Base-by-base conservation (phyloP, 2,888 invertebrate genomes). In the Norana najaformis region DNA sequence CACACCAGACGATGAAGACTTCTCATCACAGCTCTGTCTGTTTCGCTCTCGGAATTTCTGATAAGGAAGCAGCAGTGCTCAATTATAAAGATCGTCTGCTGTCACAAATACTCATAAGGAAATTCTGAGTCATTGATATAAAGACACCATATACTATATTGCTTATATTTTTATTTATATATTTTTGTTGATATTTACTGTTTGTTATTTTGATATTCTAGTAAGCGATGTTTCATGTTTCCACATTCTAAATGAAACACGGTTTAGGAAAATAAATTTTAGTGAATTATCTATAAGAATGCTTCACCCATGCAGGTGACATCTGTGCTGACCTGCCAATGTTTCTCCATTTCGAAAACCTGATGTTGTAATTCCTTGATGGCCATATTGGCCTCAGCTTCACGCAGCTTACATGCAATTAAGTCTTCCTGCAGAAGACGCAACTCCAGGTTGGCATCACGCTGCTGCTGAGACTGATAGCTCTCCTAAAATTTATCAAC, bases 361-460 rank as follows among this genome's bases (percentile, higher is more conserved):
- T 93, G 93, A 92, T 94, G 94, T 88, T 93, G 92, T 91, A 99
- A 96, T 95, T 99, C 99, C 95, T 99, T 99, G 92, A 99, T 95
- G 0, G 98, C 98, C 82, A 99, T 96, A 94, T 98, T 98, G 2
- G 99, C 98, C 95, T 99, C 99, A 0, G 99, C 99, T 95, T 99
- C 99, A 41, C 99, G 96, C 92, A 99, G 96, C 95, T 99, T 99
- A 53, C 98, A 98, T 1, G 99, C 98, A 92, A 99, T 99, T 91
- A 99, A 95, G 95, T 99, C 99, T 94, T 99, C 99, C 96, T 99
- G 97, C 91, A 99, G 95, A 95, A 98, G 97, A 20, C 98, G 98
- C 0, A 99, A 97, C 91, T 98, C 98, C 95, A 47, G 36, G 34
- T 39, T 47, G 20, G 41, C 34, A 39, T 88, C 88, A 34, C 30